Evolutionary conservation across 2,888 invertebrate species (phyloP).

Genomic region (Eupithecia tripunctaria): DNA sequence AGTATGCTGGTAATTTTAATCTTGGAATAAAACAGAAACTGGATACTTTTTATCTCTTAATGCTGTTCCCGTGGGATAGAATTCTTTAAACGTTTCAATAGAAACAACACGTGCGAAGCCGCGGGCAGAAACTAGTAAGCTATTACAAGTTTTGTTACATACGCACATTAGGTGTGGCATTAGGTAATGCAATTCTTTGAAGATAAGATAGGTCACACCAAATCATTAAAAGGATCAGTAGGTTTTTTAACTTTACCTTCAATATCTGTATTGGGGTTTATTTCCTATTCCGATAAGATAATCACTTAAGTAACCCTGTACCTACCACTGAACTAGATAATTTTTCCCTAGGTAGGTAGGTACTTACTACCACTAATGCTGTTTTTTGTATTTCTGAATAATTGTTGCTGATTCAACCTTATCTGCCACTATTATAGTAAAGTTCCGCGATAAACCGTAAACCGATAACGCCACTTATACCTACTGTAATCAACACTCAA

Average conservation of each 20-base stretch:
- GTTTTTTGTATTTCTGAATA: not conserved
- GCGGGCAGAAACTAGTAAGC: too few species aligned
- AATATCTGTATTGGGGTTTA: not conserved
- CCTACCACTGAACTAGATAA: not conserved
- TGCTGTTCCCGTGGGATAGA: too few species aligned
- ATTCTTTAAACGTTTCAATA: too few species aligned
- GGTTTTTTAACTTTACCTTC: not conserved
- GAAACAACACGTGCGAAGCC: too few species aligned
- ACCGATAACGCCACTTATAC: conserved; percentile 4
- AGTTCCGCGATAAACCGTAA: conserved; percentile 10
- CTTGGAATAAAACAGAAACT: too few species aligned
- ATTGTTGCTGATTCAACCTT: not conserved
- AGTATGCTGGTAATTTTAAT: too few species aligned
- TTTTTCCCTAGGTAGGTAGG: not conserved
- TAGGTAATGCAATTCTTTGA: not conserved
- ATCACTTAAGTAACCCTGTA: too few species aligned
- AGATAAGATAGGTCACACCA: not conserved
- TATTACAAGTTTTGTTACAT: not conserved
- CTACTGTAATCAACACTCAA: not conserved
- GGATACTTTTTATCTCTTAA: too few species aligned
- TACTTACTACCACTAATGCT: not conserved
- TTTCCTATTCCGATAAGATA: not conserved
- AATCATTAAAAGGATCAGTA: not conserved
- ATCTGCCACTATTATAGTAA: conserved; percentile 4
- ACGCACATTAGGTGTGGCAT: not conserved